Base-by-base conservation (phyloP, 2,797 vertebrate genomes). In the Sardinella longiceps region DNA sequence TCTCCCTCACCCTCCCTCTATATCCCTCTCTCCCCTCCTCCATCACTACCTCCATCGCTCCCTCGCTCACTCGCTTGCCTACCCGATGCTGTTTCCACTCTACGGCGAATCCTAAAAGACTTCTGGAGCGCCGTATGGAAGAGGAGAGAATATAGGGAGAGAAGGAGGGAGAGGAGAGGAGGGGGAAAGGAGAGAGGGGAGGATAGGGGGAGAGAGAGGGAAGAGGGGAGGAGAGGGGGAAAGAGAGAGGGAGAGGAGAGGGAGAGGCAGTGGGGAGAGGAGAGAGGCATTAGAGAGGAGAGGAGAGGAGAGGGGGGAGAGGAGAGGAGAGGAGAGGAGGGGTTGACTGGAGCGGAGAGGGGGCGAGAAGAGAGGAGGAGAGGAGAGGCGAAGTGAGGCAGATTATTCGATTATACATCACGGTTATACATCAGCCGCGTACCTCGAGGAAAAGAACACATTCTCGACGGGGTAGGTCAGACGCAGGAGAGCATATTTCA, bases 391-490 rank as follows among this genome's bases (percentile, higher is more conserved):
- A 74, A 12, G 14, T 3, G 66, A 37, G 33, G 66, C 66, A 28
- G 66, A 74, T 39, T 37, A 74, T 74, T 74, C 30, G 66, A 74
- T 74, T 74, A 74, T 20, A 37, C 63, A 70, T 70, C 63, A 70
- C 11, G 30, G 63, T 70, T 70, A 70, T 70, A 37, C 66, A 74
- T 74, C 66, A 74, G 66, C 66, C 4, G 14, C 30, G 66, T 15
- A 37, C 66, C 66, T 74, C 30, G 30, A 74, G 66, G 66, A 74
- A 20, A 37, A 39, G 66, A 39, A 74, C 66, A 74, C 66, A 74
- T 74, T 74, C 30, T 37, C 66, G 14, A 5, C 33, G 66, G 66
- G 66, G 37, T 39, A 39, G 66, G 66, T 37, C 66, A 74, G 66
- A 4, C 1, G 12, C 5, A 5, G 30, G 30, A 28, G 66, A 74